These are phyloP conservation scores for Pseudanteris insignis DNA, from an alignment of 2,888 invertebrate genomes.

Conservation along the genomic window DNA sequence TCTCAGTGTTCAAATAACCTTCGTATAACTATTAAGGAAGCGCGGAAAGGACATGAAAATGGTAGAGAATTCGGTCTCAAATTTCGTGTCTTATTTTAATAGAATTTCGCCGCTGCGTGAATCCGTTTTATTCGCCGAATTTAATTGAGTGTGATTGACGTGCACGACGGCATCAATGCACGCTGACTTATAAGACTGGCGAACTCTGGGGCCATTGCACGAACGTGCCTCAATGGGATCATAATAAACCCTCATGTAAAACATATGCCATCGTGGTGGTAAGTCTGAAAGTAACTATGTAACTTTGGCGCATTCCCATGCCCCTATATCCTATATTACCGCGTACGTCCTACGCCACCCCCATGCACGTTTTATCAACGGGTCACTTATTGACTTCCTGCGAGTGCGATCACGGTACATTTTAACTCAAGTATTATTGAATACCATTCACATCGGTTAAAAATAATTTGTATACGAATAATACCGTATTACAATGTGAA, in stretches of 20 bases:
- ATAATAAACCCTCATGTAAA: constrained; percentile 48
- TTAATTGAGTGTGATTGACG: too few species aligned
- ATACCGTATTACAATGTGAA: too few species aligned
- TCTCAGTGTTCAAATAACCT: too few species aligned
- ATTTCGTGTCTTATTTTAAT: too few species aligned
- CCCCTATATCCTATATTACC: constrained; percentile 37
- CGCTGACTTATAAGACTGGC: constrained; percentile 9
- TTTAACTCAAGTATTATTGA: constrained; percentile 5
- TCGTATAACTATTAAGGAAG: too few species aligned
- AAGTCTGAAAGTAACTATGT: constrained; percentile 26
- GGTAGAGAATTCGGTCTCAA: too few species aligned
- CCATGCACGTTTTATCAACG: constrained; percentile 42
- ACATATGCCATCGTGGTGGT: constrained; percentile 39
- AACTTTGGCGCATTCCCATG: constrained; percentile 44
- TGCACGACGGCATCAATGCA: constrained; percentile 2
- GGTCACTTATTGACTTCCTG: constrained; percentile 44
- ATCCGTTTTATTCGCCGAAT: too few species aligned
- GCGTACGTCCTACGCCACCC: constrained; percentile 37
- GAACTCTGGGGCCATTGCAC: constrained; percentile 9
- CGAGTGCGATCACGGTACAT: constrained; percentile 11
- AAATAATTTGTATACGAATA: too few species aligned
- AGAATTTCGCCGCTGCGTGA: too few species aligned
- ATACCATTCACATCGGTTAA: too few species aligned
- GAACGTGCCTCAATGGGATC: constrained; percentile 36
- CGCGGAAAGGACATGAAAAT: too few species aligned